Base-by-base conservation (phyloP, 2,888 invertebrate genomes). In the Leptopilina myrica region DNA sequence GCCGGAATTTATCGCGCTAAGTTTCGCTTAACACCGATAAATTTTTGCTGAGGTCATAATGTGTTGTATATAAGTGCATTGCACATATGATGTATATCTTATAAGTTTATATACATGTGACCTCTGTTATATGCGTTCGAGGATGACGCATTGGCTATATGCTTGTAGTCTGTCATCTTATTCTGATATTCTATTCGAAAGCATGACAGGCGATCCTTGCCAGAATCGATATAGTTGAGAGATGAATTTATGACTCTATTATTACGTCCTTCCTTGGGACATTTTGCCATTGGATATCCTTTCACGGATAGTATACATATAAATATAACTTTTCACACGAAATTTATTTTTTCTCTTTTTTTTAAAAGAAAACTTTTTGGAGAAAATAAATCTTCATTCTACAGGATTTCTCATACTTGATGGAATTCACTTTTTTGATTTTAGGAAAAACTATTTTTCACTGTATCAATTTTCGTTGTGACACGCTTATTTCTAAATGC, bases 171-270 rank as follows among this genome's bases (percentile, higher is more conserved):
- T 73, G 73, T 73, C 73, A 73, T 73, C 73, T 73, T 73, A 73
- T 56, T 73, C 73, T 73, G 73, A 73, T 73, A 73, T 73, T 73
- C 73, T 73, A 56, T 73, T 73, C 56, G 56, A 73, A 73, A 73
- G 56, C 73, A 26, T 73, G 73, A 73, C 73, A 73, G 56, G 33
- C 56, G 73, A 73, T 73, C 73, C 40, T 73, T 73, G 73, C 73
- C 73, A 73, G 73, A 73, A 73, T 73, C 73, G 56, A 73, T 73
- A 73, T 33, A 73, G 73, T 73, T 73, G 73, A 26, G 5, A 73
- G 73, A 73, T 59, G 73, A 56, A 73, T 73, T 73, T 73, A 73
- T 73, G 73, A 33, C 73, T 73, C 73, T 73, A 73, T 73, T 73
- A 73, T 73, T 49, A 53, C 53, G 69, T 69, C 53, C 69, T 69